A percentile compares a stretch with the other conserved stretches of the same genome.
Evolutionary conservation across 2,113 vertebrate species (phyloP).

Genomic region (Xenopus tropicalis): DNA sequence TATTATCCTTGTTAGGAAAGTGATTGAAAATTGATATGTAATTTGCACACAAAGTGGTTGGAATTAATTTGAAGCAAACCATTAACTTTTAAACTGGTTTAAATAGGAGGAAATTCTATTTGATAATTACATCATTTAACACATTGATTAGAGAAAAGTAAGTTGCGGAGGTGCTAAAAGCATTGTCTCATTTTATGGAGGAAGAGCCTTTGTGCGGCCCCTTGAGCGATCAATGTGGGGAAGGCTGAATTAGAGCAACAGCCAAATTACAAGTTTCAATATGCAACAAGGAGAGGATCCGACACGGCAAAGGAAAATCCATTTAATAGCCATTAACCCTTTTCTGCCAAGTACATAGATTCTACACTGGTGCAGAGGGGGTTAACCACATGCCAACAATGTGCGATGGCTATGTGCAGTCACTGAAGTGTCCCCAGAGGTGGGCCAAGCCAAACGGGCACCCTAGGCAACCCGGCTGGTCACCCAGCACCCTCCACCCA

Average conservation of each 20-base stretch:
- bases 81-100: slow-evolving; percentile 84
- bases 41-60: slow-evolving; percentile 83
- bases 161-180: slow-evolving; percentile 74
- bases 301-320: slow-evolving; percentile 48
- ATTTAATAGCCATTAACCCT: too few species aligned
- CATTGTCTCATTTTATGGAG: slow-evolving; percentile 68
- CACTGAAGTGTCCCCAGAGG: too few species aligned
- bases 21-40: slow-evolving; percentile 59
- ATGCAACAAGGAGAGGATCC: slow-evolving; percentile 82
- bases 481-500: too few species aligned
- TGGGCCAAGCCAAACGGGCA: too few species aligned
- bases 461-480: too few species aligned
- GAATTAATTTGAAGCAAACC: slow-evolving; percentile 86
- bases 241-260: slow-evolving; percentile 63
- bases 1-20: too few species aligned
- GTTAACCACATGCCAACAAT: too few species aligned
- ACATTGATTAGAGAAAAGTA: slow-evolving; percentile 82
- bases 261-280: slow-evolving; percentile 91
- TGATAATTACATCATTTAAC: slow-evolving; percentile 89
- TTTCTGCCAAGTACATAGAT: not conserved
- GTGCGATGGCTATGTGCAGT: too few species aligned
- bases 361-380: not conserved
- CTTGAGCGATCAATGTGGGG: slow-evolving; percentile 53
- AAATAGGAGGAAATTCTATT: slow-evolving; percentile 74
- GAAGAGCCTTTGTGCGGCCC: slow-evolving; percentile 61